Evolutionary conservation across 2,113 vertebrate species (phyloP).

Genomic region (Spea bombifrons): DNA sequence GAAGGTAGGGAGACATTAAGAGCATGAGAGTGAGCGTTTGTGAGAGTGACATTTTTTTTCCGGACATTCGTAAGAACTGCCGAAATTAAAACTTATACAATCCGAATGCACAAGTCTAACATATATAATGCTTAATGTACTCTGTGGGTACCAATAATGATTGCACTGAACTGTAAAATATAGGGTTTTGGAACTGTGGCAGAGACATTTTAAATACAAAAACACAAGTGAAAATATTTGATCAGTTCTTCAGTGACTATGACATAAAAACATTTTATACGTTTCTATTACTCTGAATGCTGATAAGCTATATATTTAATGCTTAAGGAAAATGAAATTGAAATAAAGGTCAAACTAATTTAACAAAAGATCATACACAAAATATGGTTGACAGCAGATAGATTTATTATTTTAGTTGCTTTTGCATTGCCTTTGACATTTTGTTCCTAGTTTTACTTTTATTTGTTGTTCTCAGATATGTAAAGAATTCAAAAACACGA

Average conservation of each 20-base stretch:
- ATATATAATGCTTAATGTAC: too few species aligned
- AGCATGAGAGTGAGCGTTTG: too few species aligned
- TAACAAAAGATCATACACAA: slow-evolving; percentile 13
- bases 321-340: slow-evolving; percentile 10
- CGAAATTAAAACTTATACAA: too few species aligned
- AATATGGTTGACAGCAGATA: neutral
- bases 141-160: too few species aligned
- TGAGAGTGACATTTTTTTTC: too few species aligned
- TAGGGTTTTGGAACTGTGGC: too few species aligned
- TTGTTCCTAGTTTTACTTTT: neutral
- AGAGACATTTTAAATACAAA: too few species aligned
- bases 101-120: too few species aligned
- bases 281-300: neutral
- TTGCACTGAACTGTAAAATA: too few species aligned
- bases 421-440: slow-evolving; percentile 9
- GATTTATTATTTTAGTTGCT: neutral
- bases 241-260: neutral
- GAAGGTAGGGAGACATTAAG: too few species aligned
- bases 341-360: slow-evolving; percentile 16
- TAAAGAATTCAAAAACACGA: neutral
- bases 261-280: neutral
- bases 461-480: neutral
- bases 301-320: neutral
- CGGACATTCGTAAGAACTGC: too few species aligned
- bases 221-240: too few species aligned